A percentile compares a stretch with the other conserved stretches of the same genome.
These are phyloP conservation scores for Watersipora subatra DNA, from an alignment of 1,140 invertebrate genomes.

Conservation along the genomic window DNA sequence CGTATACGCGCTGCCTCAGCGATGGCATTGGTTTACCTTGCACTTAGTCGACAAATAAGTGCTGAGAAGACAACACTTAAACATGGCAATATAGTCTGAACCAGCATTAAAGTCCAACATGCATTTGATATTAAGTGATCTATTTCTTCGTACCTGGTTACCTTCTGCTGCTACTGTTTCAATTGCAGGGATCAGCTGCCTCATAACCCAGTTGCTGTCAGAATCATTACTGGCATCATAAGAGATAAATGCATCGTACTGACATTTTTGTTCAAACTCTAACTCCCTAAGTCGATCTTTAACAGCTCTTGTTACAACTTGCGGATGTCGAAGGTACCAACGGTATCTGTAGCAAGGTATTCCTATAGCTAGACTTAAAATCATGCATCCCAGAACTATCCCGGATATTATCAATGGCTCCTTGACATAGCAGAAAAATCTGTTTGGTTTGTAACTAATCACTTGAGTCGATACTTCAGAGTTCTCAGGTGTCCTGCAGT, in stretches of 20 bases:
- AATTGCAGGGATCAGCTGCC: neutral
- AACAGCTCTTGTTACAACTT: neutral
- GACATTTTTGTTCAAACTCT: neutral
- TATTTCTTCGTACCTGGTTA: no score
- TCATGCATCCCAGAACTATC: neutral
- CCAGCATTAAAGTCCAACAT: no score
- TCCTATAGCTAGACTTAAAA: neutral
- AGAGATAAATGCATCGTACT: neutral
- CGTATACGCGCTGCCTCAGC: no score
- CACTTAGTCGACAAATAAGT: no score
- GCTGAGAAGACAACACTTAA: no score
- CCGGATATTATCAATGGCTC: neutral
- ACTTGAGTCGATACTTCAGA: neutral
- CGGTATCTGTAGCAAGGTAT: neutral
- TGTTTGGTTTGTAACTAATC: neutral
- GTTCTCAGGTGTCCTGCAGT: neutral
- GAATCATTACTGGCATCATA: neutral
- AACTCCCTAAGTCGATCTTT: neutral
- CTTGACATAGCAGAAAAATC: neutral
- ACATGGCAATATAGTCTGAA: no score
- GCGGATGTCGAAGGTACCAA: neutral
- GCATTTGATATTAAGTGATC: no score
- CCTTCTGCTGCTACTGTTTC: no score
- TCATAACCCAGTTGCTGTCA: neutral
- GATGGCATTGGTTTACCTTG: no score